phyloP scores from a whole-genome alignment of 2,888 invertebrate species.

The Rutpela maculata region DNA sequence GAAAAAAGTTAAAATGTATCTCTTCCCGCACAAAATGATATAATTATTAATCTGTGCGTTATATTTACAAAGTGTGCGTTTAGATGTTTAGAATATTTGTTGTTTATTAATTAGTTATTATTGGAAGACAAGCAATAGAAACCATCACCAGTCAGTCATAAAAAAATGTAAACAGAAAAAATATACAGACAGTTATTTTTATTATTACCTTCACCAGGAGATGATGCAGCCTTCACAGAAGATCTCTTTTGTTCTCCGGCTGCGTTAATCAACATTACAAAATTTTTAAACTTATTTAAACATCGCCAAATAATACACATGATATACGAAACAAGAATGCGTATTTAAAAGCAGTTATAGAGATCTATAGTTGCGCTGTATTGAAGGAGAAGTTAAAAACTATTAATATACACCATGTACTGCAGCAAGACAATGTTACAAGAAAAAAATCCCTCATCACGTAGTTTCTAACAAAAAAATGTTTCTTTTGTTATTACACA shows the following conservation, averaged over 20 bases:
- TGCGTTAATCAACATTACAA: conserved; percentile 64
- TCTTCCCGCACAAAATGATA: conserved; percentile 9
- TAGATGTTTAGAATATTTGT: conserved; percentile 37
- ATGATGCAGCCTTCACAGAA: conserved; percentile 70
- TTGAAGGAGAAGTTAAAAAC: too few species aligned
- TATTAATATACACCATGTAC: too few species aligned
- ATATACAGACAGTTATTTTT: conserved; percentile 26
- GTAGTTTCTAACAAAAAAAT: too few species aligned
- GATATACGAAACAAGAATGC: not conserved
- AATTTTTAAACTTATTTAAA: not conserved
- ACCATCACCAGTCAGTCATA: conserved; percentile 56
- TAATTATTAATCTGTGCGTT: conserved; percentile 53
- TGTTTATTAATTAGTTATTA: conserved; percentile 17
- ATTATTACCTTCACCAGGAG: conserved; percentile 73
- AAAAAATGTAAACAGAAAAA: conserved; percentile 3
- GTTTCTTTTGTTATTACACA: too few species aligned
- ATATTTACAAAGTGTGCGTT: conserved; percentile 47
- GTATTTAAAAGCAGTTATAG: too few species aligned
- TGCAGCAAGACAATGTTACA: too few species aligned
- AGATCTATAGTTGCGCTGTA: too few species aligned
- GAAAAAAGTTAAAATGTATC: not conserved
- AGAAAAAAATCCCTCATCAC: too few species aligned
- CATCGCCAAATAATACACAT: not conserved
- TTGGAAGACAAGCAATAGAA: conserved; percentile 60
- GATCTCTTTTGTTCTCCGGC: conserved; percentile 69